A percentile compares a stretch with the other conserved stretches of the same genome.
These are phyloP conservation scores for Holotrichia oblita DNA, from an alignment of 1,140 invertebrate species.

Conservation along the genomic window DNA sequence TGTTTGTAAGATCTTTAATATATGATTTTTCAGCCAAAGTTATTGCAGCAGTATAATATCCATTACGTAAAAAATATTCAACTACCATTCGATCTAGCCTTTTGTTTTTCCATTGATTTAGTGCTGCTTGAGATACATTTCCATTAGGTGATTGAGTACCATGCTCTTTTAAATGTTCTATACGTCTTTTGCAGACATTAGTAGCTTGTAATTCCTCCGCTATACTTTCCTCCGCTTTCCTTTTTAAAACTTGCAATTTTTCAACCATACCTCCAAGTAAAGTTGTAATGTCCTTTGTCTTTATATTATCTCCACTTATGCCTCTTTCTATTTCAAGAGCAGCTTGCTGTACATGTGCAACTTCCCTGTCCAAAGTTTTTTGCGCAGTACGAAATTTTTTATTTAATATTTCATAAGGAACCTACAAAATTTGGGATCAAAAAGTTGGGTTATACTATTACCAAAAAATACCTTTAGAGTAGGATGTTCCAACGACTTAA, in stretches of 20 bases:
- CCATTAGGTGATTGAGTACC: conserved; percentile 60
- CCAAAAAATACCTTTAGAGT: conserved; percentile 82
- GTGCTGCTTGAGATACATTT: conserved; percentile 63
- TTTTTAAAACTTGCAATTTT: conserved; percentile 88
- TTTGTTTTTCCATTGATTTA: conserved; percentile 87
- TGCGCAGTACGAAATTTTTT: conserved; percentile 97
- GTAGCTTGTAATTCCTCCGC: conserved; percentile 90
- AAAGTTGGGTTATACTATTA: conserved; percentile 29
- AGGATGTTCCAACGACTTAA: conserved; percentile 92
- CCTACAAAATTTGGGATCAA: conserved; percentile 66
- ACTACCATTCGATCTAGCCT: conserved; percentile 94
- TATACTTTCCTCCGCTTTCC: conserved; percentile 94
- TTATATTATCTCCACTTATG: conserved; percentile 66
- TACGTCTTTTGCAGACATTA: conserved; percentile 83
- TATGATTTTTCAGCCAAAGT: conserved; percentile 83
- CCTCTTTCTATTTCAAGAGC: conserved; percentile 85
- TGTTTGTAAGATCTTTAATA: conserved; percentile 91
- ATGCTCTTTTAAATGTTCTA: conserved; percentile 94
- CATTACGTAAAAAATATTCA: conserved; percentile 95
- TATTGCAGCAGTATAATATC: conserved; percentile 93
- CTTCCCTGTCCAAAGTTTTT: conserved; percentile 92
- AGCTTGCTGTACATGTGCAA: conserved; percentile 84
- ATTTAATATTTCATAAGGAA: conserved; percentile 98
- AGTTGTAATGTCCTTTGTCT: conserved; percentile 76
- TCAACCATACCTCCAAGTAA: conserved; percentile 88